Evolutionary conservation across 1,140 invertebrate genomes (phyloP).

Genomic region (Leptinotarsa undecemlineata): DNA sequence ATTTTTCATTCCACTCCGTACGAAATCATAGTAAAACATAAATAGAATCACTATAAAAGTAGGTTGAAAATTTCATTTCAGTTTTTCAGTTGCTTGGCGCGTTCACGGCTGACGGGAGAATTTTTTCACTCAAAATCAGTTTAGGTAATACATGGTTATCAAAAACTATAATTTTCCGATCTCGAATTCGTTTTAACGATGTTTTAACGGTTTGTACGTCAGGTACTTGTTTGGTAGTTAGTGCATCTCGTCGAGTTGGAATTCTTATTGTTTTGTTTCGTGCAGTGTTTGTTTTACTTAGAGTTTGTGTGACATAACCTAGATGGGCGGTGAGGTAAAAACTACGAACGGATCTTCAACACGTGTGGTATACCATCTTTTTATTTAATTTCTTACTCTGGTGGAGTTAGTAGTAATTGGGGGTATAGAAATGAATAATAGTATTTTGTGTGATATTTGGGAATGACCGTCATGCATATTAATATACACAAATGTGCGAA

Average conservation of each 20-base stretch:
- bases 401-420: too few species aligned
- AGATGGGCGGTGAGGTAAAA: constrained; percentile 19
- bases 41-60: constrained; percentile 4
- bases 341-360: neutral
- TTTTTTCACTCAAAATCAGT: neutral
- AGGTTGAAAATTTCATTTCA: constrained; percentile 1
- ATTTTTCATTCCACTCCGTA: constrained; percentile 1
- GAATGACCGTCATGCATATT: too few species aligned
- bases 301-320: neutral
- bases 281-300: constrained; percentile 2
- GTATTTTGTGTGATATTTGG: too few species aligned
- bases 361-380: neutral
- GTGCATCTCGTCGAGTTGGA: neutral
- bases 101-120: neutral
- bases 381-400: neutral
- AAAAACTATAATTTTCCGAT: neutral
- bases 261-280: constrained; percentile 7
- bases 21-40: constrained; percentile 1
- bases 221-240: neutral
- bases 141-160: too few species aligned
- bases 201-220: neutral
- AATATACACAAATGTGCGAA: too few species aligned
- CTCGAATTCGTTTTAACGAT: neutral
- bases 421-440: too few species aligned
- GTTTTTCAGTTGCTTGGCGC: neutral